Conservation (phyloP, 2,113 vertebrate genomes). For the Climacteris rufus region DNA sequence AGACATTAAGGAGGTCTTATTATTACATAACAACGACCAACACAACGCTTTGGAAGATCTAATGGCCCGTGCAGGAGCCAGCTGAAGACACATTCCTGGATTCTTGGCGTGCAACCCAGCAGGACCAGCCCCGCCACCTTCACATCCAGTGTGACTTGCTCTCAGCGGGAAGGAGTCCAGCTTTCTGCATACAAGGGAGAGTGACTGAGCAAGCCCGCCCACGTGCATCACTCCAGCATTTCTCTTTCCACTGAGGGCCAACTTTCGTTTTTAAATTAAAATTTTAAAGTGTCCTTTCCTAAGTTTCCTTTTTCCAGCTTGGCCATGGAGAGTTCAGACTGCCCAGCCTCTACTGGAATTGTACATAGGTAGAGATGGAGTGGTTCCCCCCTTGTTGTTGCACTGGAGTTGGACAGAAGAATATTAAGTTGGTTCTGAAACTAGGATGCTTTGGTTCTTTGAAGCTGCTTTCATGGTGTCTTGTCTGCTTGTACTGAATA, state of each 20-base stretch:
- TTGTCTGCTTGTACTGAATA: conserved; percentile 55
- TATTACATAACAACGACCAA: conserved; percentile 93
- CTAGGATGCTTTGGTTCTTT: conserved; percentile 47
- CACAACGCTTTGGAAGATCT: conserved; percentile 94
- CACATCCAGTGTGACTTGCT: background rate
- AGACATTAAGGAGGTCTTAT: conserved; percentile 92
- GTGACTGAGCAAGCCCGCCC: background rate
- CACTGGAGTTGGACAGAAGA: conserved; percentile 37
- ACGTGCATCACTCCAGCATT: background rate
- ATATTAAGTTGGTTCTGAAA: conserved; percentile 38
- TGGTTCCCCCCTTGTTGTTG: background rate
- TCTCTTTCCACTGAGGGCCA: conserved; percentile 21
- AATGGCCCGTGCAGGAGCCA: conserved; percentile 90
- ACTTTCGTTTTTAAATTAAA: conserved; percentile 47
- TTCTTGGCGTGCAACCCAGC: rapidly evolving
- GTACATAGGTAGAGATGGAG: conserved; percentile 17
- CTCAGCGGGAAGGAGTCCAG: background rate
- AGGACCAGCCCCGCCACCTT: background rate
- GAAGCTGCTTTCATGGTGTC: conserved; percentile 65
- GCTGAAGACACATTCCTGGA: conserved; percentile 77
- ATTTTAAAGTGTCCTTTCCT: conserved; percentile 61
- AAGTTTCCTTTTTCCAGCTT: conserved; percentile 49
- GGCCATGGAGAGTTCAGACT: conserved; percentile 25
- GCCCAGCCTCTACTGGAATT: background rate
- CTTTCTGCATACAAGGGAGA: background rate